Percentiles rank a stretch among this genome's conserved stretches.
These are phyloP conservation scores for Numenius arquata DNA, from an alignment of 2,113 vertebrate genomes.

Conservation along the genomic window DNA sequence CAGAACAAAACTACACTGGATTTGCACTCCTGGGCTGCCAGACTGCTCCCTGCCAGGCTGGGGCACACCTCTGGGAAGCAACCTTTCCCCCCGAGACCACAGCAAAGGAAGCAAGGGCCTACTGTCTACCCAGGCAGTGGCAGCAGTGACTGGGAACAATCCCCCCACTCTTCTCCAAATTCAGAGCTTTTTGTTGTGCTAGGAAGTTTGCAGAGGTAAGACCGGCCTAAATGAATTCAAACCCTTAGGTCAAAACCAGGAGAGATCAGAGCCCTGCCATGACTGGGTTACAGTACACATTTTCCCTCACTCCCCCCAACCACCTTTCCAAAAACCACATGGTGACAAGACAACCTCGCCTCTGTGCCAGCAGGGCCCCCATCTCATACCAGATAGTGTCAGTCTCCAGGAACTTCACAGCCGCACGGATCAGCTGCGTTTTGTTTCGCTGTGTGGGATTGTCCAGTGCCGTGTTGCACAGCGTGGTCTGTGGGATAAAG, in stretches of 20 bases:
- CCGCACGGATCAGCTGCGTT: constrained; percentile 84
- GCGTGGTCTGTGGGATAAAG: constrained; percentile 80
- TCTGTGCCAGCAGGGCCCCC: background rate
- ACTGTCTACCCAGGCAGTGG: background rate
- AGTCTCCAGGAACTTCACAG: constrained; percentile 93
- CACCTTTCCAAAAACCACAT: background rate
- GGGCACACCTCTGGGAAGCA: background rate
- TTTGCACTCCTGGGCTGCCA: background rate
- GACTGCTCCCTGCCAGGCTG: background rate
- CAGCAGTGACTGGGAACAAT: background rate
- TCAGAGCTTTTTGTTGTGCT: background rate
- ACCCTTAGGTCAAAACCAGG: background rate
- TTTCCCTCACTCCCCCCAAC: background rate
- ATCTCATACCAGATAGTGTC: constrained; percentile 89
- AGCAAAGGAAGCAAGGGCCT: background rate
- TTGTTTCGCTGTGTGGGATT: constrained; percentile 88
- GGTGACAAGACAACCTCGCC: fast-evolving
- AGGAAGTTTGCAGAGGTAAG: background rate
- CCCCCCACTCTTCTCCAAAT: background rate
- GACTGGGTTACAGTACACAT: background rate
- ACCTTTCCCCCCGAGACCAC: background rate
- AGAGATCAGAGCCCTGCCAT: background rate
- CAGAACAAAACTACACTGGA: constrained; percentile 5
- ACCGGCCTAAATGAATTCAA: background rate
- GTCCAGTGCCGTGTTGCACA: constrained; percentile 95